Base-by-base conservation (phyloP, 1,140 invertebrate species). In the Drosophila pallidifrons region DNA sequence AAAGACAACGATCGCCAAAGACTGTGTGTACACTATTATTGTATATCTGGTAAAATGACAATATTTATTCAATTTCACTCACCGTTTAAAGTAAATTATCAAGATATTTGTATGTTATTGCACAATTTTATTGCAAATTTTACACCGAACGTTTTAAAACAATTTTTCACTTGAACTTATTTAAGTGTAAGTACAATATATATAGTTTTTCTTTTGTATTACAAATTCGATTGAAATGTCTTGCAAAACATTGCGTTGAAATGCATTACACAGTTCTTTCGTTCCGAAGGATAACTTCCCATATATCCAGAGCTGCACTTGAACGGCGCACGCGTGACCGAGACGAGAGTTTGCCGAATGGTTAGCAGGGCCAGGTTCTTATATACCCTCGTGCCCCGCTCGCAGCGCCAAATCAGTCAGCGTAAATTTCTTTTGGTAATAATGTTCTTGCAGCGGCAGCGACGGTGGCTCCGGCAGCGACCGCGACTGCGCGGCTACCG, bases 291-390 rank as follows among this genome's bases (percentile, higher is more conserved):
- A 87, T 80, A 54, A 47, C 7, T 11, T 32, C 66, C 59, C 35
- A 66, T 20, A 49, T 52, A 8, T 15, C 61, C 58, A 60, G 60
- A 68, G 64, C 52, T 82, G 52, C 55, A 68, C 77, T 80, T 69
- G 45, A 70, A 70, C 49, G 66, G 86, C 81, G 86, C 86, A 85
- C 85, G 85, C 85, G 85, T 89, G 80, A 88, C 85, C 81, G 83
- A 89, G 47, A 78, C 70, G 71, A 82, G 81, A 81, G 77, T 86
- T 89, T 81, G 78, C 69, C 81, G 54, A 89, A 79, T 81, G 86
- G 74, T 64, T 70, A 43, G 55, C 65, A 61, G 67, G 71, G 74
- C 68, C 59, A 69, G 85, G 85, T 89, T 89, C 85, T 89, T 89
- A 81, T 89, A 89, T 89, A 89, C 85, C 81, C 66, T 89, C 85